A percentile compares a stretch with the other conserved stretches of the same genome.
Evolutionary conservation across 2,113 vertebrate genomes (phyloP).

Genomic region (Prinia subflava): DNA sequence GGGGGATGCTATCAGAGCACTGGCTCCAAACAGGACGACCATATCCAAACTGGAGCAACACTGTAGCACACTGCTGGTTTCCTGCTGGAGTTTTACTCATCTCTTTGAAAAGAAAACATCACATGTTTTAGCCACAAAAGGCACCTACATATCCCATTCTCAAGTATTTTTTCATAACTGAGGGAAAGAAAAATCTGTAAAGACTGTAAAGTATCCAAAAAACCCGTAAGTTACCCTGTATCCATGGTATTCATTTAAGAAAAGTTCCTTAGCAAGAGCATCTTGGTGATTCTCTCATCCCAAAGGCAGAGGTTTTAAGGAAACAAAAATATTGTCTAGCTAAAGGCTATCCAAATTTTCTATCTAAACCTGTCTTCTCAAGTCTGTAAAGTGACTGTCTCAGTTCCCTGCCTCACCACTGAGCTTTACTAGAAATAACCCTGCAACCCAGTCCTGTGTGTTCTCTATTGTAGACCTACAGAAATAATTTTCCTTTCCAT

Average conservation of each 20-base stretch:
- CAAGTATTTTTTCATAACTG: neutral
- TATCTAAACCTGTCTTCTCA: neutral
- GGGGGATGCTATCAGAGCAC: neutral
- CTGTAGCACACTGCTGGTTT: fast-evolving
- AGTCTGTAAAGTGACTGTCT: neutral
- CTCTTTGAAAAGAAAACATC: neutral
- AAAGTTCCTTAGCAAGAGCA: neutral
- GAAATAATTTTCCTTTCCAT: neutral
- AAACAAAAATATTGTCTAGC: neutral
- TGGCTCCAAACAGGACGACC: neutral
- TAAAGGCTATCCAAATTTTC: neutral
- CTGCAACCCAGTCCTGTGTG: neutral
- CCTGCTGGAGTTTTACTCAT: neutral
- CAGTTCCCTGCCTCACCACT: neutral
- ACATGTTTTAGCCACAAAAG: neutral
- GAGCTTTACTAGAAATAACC: neutral
- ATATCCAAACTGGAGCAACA: neutral
- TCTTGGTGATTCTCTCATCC: neutral
- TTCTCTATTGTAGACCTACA: neutral
- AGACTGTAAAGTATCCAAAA: neutral
- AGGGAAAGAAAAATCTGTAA: neutral
- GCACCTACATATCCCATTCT: neutral
- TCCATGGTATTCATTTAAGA: neutral
- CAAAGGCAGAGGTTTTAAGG: neutral
- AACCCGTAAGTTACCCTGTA: neutral